A percentile compares a stretch with the other conserved stretches of the same genome.
phyloP scores from a whole-genome alignment of 2,797 vertebrate genomes.

The Cryptoprocta ferox region DNA sequence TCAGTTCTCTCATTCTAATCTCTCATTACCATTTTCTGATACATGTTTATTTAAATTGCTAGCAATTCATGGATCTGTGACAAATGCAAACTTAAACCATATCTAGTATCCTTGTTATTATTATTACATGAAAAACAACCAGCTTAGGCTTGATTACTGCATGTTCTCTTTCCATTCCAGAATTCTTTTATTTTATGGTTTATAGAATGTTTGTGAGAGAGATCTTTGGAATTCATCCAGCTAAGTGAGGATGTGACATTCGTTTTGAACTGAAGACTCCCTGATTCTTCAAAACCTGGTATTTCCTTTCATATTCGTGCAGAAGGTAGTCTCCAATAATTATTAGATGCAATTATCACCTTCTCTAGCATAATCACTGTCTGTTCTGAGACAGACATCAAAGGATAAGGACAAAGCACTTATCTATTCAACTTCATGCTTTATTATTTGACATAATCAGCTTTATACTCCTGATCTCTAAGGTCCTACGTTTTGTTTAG shows the following conservation, averaged over 20 bases:
- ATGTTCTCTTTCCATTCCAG: neutral
- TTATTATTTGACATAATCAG: slow-evolving; percentile 13
- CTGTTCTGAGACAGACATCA: neutral
- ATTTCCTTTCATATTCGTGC: neutral
- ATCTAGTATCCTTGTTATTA: neutral
- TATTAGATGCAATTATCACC: slow-evolving; percentile 55
- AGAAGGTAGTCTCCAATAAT: slow-evolving; percentile 16
- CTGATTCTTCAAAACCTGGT: neutral
- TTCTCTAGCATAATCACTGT: neutral
- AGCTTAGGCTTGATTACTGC: neutral
- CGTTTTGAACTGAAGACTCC: slow-evolving; percentile 36
- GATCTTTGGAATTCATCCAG: neutral
- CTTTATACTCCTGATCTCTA: neutral
- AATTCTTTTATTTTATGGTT: neutral
- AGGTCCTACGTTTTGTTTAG: neutral
- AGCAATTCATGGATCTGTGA: neutral
- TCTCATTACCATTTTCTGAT: neutral
- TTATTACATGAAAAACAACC: neutral
- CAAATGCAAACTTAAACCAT: neutral
- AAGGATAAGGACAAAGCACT: neutral
- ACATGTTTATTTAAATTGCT: neutral
- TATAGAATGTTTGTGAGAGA: neutral
- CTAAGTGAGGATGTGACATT: neutral
- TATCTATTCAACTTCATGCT: neutral
- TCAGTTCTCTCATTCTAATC: neutral